phyloP scores from a whole-genome alignment of 2,797 vertebrate species.

The Myotis findleyi region DNA sequence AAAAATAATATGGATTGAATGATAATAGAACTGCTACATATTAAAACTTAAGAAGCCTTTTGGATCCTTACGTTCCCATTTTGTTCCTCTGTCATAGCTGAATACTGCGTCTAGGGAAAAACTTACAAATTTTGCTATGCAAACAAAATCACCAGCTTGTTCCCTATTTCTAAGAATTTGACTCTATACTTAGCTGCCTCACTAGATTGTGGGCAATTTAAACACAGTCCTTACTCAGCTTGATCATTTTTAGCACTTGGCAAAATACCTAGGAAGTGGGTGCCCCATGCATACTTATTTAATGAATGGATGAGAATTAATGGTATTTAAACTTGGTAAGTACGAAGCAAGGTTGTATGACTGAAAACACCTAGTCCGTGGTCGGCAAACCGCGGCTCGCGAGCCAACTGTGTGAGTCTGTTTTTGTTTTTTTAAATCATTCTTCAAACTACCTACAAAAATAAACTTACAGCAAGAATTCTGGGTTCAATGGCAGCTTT shows the following conservation, averaged over 20 bases:
- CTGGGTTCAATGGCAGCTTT: background rate
- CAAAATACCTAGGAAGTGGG: background rate
- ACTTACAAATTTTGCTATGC: background rate
- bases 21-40: background rate
- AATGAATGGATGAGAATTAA: background rate
- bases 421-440: background rate
- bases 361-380: background rate
- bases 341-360: background rate
- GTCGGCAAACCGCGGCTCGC: no score
- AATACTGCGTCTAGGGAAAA: background rate
- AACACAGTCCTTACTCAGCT: background rate
- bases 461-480: background rate
- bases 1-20: background rate
- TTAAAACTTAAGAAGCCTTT: background rate
- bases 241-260: background rate
- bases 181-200: background rate
- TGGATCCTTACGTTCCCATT: accelerated
- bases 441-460: background rate
- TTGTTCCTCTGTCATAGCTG: background rate
- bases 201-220: background rate
- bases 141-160: background rate
- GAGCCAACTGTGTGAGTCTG: background rate
- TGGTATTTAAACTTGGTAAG: background rate
- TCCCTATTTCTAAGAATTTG: background rate
- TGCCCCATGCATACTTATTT: background rate